Evolutionary conservation across 2,113 vertebrate species (phyloP), one percentile per base, ranked within the genome.

Genomic region (Atractosteus spatula): DNA sequence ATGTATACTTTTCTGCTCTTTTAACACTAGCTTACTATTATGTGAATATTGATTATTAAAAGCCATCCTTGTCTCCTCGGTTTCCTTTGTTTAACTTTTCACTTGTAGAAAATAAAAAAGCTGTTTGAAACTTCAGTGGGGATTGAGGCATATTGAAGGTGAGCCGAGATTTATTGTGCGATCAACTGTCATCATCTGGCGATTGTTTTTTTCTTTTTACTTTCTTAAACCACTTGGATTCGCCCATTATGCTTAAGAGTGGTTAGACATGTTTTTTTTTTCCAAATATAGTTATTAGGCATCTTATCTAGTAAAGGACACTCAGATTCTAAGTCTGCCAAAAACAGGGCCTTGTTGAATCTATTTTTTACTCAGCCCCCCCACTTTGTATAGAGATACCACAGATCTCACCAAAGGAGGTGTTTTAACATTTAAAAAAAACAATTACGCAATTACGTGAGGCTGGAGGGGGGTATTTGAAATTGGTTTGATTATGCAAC

Each of bases 221-320:
- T 66, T 66, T 64, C 66, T 68, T 80, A 71, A 82, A 79, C 77
- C 77, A 72, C 79, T 74, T 78, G 83, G 70, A 79, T 77, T 73
- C 78, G 90, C 88, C 87, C 90, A 29, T 29, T 29, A 29, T 29
- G 29, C 29, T 29, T 29, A 29, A 29, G 29, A 2, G 29, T 29
- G 29, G 29, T 29, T 29, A 29, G 29, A 29, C 29, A 2, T 29
- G 29, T 29, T 29, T 29, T 29, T 29, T 29, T 29, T 29, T 29
- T 29, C 2, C 29, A 29, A 29, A 29, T 29, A 29, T 29, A 29
- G 29, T 29, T 29, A 29, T 2, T 29, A 62, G 14, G 4, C 14
- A 16, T 3, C 13, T 62, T 7, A 62, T 6, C 17, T 14, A 14
- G 59, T 14, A 29, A 10, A 10, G 17, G 10, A 51, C 47, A 51